A percentile compares a stretch with the other conserved stretches of the same genome.
These are phyloP conservation scores for Cyanoderma ruficeps DNA, from an alignment of 2,113 vertebrate species.

Conservation along the genomic window DNA sequence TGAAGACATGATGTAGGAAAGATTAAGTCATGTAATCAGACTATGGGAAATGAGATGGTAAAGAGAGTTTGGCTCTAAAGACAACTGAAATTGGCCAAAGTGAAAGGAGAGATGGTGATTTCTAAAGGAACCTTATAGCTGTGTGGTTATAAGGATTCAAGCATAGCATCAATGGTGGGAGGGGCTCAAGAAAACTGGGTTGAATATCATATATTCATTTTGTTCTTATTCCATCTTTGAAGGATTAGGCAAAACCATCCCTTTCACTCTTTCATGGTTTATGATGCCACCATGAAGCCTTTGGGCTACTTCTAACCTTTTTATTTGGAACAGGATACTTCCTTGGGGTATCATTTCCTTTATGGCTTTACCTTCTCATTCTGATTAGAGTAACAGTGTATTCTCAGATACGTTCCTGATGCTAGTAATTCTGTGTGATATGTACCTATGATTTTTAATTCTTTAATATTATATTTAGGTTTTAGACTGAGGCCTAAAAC, in stretches of 20 bases:
- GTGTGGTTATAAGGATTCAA: not conserved
- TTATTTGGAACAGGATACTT: not conserved
- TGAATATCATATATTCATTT: not conserved
- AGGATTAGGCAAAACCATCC: not conserved
- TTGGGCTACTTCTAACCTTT: not conserved
- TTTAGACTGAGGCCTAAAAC: not conserved
- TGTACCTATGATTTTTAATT: not conserved
- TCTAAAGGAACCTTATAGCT: not conserved
- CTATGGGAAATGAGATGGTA: not conserved
- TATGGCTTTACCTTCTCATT: not conserved
- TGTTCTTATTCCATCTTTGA: not conserved
- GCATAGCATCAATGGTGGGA: not conserved
- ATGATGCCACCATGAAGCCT: not conserved
- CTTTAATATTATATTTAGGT: not conserved
- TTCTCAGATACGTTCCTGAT: rapidly evolving
- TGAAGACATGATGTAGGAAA: not conserved
- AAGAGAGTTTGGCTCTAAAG: not conserved
- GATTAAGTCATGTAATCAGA: not conserved
- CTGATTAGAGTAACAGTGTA: not conserved
- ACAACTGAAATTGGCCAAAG: not conserved
- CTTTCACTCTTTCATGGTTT: not conserved
- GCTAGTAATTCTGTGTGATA: not conserved
- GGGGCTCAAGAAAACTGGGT: not conserved
- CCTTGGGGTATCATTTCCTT: not conserved
- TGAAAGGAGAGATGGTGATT: not conserved